A percentile compares a stretch with the other conserved stretches of the same genome.
Conservation (phyloP, 2,113 vertebrate species). For the Malurus cyaneus region DNA sequence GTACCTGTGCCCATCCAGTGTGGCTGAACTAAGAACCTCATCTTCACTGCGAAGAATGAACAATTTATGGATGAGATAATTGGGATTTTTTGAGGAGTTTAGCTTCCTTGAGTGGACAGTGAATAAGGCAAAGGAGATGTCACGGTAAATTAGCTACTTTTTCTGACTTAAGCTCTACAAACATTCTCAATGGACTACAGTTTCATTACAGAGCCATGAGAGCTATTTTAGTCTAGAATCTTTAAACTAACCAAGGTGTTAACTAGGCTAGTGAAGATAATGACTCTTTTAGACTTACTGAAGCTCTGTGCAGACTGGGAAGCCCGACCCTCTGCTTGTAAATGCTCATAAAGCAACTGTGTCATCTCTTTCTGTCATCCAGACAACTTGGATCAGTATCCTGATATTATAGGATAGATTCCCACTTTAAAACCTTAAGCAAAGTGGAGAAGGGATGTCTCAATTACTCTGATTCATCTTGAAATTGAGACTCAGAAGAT, state of each 20-base stretch:
- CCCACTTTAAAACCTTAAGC: neutral
- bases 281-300: neutral
- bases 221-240: neutral
- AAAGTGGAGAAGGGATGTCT: neutral
- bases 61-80: neutral
- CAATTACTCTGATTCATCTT: neutral
- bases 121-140: neutral
- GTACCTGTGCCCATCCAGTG: neutral
- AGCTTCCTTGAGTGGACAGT: neutral
- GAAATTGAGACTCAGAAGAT: neutral
- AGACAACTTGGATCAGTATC: neutral
- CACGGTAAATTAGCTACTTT: neutral
- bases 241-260: conserved; percentile 50
- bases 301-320: neutral
- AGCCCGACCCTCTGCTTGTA: neutral
- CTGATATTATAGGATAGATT: neutral
- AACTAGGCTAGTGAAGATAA: conserved; percentile 21
- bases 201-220: conserved; percentile 14
- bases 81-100: neutral
- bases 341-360: neutral
- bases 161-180: neutral
- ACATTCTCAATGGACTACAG: neutral
- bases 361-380: neutral
- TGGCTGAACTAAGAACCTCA: neutral
- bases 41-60: neutral